Conservation (phyloP, 2,888 invertebrate genomes). For the Euproctis similis region DNA sequence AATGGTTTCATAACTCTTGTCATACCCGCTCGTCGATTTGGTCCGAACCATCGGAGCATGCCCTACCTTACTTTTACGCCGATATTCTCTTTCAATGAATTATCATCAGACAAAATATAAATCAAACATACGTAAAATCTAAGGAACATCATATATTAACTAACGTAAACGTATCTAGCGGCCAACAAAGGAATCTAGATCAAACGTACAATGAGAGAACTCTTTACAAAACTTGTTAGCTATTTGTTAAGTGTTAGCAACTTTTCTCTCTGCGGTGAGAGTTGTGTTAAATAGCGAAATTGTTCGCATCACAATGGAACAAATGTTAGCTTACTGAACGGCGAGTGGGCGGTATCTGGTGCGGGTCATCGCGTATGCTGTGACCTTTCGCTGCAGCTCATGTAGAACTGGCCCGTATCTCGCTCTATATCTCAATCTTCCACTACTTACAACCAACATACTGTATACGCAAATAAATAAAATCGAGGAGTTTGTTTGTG, state of each 20-base stretch:
- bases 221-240: conserved; percentile 62
- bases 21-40: too few relatives aligned
- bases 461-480: too few relatives aligned
- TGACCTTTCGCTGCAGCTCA: conserved; percentile 67
- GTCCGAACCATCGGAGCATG: too few relatives aligned
- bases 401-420: too few relatives aligned
- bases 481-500: too few relatives aligned
- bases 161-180: conserved; percentile 34
- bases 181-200: conserved; percentile 62
- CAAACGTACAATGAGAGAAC: conserved; percentile 61
- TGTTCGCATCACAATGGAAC: conserved; percentile 45
- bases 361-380: conserved; percentile 47
- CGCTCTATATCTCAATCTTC: too few relatives aligned
- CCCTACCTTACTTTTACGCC: conserved; percentile 25
- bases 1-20: too few relatives aligned
- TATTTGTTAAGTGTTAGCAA: conserved; percentile 56
- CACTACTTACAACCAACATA: too few relatives aligned
- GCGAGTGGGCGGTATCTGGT: conserved; percentile 31
- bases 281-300: conserved; percentile 66
- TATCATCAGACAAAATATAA: conserved; percentile 1
- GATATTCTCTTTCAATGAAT: conserved; percentile 38
- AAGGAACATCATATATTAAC: conserved; percentile 28
- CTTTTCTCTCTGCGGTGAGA: conserved; percentile 61
- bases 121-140: conserved; percentile 2
- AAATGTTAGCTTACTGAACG: conserved; percentile 32